These are phyloP conservation scores for Ophion costatus DNA, from an alignment of 2,888 invertebrate species.

Conservation along the genomic window DNA sequence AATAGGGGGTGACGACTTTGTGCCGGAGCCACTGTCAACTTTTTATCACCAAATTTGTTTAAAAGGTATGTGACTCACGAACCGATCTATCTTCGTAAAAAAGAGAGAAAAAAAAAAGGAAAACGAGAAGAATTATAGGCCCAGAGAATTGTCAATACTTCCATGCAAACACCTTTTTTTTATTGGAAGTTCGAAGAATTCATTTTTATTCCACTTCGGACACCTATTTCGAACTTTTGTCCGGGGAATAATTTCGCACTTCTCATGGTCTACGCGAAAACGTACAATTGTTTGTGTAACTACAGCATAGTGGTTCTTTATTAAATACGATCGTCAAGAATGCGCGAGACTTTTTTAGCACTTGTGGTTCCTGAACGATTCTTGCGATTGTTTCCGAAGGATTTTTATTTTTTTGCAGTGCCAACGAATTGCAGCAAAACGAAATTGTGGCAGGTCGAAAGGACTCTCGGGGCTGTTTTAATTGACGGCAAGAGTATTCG, in stretches of 20 bases:
- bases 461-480: conserved; percentile 90
- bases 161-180: too few species aligned
- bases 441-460: conserved; percentile 91
- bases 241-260: too few species aligned
- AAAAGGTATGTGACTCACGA: conserved; percentile 78
- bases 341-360: too few species aligned
- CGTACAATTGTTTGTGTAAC: too few species aligned
- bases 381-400: not conserved
- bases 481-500: conserved; percentile 88
- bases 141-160: too few species aligned
- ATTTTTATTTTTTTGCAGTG: conserved; percentile 79
- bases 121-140: too few species aligned
- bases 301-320: not conserved
- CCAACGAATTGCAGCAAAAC: conserved; percentile 84
- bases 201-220: too few species aligned
- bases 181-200: too few species aligned
- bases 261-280: too few species aligned
- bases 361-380: too few species aligned
- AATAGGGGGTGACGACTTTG: conserved; percentile 77
- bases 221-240: too few species aligned
- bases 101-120: not conserved
- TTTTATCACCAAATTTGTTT: conserved; percentile 89
- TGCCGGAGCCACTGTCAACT: conserved; percentile 85
- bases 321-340: too few species aligned
- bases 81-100: not conserved